Conservation (phyloP, 2,888 invertebrate species). For the Zaprionus bogoriensis region DNA sequence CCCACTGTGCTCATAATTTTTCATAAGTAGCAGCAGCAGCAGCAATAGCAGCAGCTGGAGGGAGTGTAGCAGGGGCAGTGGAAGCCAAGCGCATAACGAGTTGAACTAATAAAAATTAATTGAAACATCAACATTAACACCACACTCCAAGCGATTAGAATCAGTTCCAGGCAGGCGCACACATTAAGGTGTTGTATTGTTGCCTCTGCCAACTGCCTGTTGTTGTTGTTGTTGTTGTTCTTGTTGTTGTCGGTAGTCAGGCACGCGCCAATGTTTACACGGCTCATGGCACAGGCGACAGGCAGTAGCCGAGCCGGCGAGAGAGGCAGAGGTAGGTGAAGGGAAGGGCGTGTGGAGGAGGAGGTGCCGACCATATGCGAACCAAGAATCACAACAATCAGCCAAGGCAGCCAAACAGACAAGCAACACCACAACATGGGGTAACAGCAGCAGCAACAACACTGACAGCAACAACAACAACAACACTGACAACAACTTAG, state of each 20-base stretch:
- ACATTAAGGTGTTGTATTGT: slow-evolving; percentile 70
- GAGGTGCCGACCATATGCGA: slow-evolving; percentile 59
- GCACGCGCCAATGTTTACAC: slow-evolving; percentile 79
- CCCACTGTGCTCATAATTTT: slow-evolving; percentile 16
- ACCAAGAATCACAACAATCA: slow-evolving; percentile 75
- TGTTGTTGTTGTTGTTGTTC: slow-evolving; percentile 18
- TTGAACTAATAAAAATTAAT: slow-evolving; percentile 74
- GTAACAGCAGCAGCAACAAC: slow-evolving; percentile 14
- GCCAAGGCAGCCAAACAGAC: slow-evolving; percentile 53
- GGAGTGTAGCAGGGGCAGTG: slow-evolving; percentile 54
- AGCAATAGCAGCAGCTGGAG: slow-evolving; percentile 31
- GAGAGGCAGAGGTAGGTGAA: too few species aligned
- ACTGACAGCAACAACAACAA: slow-evolving; percentile 18
- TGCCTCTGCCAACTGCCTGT: slow-evolving; percentile 36
- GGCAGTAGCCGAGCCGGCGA: slow-evolving; percentile 18
- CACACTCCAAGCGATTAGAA: slow-evolving; percentile 68
- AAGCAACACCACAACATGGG: slow-evolving; percentile 54
- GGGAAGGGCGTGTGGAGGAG: not conserved
- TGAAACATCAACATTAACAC: slow-evolving; percentile 75
- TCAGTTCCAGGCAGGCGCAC: slow-evolving; percentile 74
- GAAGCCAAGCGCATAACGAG: slow-evolving; percentile 49
- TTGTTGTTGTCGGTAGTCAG: slow-evolving; percentile 51
- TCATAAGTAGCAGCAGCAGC: not conserved
- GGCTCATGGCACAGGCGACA: slow-evolving; percentile 65
- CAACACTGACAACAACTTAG: slow-evolving; percentile 45